Base-by-base conservation (phyloP, 2,113 vertebrate species). In the Theristicus caerulescens region DNA sequence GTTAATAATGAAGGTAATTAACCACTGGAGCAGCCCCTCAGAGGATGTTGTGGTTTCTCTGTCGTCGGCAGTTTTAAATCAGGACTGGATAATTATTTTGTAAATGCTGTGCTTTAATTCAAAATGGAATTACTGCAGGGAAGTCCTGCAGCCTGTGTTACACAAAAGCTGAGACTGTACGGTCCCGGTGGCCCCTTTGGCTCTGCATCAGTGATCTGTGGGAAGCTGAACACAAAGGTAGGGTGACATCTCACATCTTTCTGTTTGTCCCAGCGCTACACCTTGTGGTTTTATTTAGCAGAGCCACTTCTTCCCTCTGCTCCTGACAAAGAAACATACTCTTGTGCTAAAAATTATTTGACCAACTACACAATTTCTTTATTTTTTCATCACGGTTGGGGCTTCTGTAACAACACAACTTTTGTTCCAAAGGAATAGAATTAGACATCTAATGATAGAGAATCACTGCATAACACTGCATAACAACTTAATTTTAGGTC, bases 1-100 rank as follows among this genome's bases (percentile, higher is more conserved):
- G 78, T 54, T 69, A 87, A 67, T 94, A 77, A 93, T 40, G 82
- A 90, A 55, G 77, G 82, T 72, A 87, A 96, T 87, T 72, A 90
- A 90, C 27, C 71, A 59, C 55, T 16, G 85, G 89, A 93, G 61
- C 81, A 36, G 82, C 40, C 67, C 86, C 71, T 92, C 67, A 7
- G 88, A 64, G 85, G 72, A 18, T 36, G 58, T 42, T 62, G 88
- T 12, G 17, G 24, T 64, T 86, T 64, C 88, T 77, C 58, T 31
- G 42, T 61, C 20, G 0, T 24, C 1, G 4, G 88, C 49, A 77
- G 16, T 76, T 83, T 72, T 66, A 31, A 92, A 72, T 64, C 52
- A 32, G 78, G 82, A 6, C 57, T 74, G 71, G 74, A 27, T 82
- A 46, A 94, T 88, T 78, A 40, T 34, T 78, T 36, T 6, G 32